These are phyloP conservation scores for Andricus curvator DNA, from an alignment of 2,888 invertebrate genomes.

Conservation along the genomic window DNA sequence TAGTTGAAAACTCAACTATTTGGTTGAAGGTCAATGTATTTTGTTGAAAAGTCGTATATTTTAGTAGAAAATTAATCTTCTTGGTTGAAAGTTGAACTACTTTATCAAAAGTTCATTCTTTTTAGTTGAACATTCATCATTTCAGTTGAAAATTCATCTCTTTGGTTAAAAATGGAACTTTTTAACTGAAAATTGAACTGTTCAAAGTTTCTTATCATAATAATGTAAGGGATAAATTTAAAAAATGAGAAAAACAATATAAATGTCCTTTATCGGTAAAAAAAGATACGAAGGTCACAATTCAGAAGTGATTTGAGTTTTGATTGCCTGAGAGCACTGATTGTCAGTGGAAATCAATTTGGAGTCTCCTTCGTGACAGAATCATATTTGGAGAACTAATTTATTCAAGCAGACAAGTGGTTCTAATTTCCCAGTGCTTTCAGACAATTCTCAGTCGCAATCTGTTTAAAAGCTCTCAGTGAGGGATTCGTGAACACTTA, in stretches of 20 bases:
- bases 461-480: slow-evolving; percentile 32
- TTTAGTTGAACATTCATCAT: too few relatives aligned
- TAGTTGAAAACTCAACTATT: too few relatives aligned
- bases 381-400: neutral
- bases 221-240: too few relatives aligned
- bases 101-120: too few relatives aligned
- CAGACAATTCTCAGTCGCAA: slow-evolving; percentile 21
- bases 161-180: too few relatives aligned
- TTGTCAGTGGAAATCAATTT: neutral
- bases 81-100: too few relatives aligned
- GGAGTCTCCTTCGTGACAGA: neutral
- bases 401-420: slow-evolving; percentile 20
- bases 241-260: neutral
- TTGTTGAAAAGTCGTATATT: too few relatives aligned
- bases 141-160: too few relatives aligned
- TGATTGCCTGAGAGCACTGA: neutral
- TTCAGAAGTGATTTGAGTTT: neutral
- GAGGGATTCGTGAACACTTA: slow-evolving; percentile 19
- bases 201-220: too few relatives aligned
- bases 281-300: neutral
- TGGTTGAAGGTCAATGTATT: too few relatives aligned
- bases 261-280: neutral
- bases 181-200: too few relatives aligned
- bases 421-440: slow-evolving; percentile 22
- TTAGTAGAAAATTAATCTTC: too few relatives aligned